A percentile compares a stretch with the other conserved stretches of the same genome.
Evolutionary conservation across 1,140 invertebrate genomes (phyloP).

Genomic region (Temnothorax nylanderi): DNA sequence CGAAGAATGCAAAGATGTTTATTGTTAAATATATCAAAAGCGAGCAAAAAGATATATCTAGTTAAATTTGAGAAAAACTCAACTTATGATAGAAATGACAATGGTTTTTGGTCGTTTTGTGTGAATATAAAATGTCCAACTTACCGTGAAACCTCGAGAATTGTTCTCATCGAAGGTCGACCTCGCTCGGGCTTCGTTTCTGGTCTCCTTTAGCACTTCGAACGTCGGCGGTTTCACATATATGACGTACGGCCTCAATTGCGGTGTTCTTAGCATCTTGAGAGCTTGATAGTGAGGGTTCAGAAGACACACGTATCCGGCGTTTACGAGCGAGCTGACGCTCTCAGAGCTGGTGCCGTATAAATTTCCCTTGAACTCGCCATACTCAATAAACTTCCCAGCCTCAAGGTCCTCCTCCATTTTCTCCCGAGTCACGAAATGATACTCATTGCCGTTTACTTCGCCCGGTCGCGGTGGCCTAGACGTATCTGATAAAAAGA

Average conservation of each 20-base stretch:
- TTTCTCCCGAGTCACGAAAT: conserved; percentile 95
- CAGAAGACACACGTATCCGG: conserved; percentile 96
- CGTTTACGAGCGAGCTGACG: conserved; percentile 94
- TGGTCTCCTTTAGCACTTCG: conserved; percentile 93
- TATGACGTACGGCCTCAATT: conserved; percentile 97
- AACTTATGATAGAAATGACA: not conserved
- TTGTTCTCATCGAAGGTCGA: conserved; percentile 96
- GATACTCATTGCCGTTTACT: conserved; percentile 97
- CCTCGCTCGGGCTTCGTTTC: conserved; percentile 92
- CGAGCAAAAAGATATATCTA: not conserved
- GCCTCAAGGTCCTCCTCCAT: conserved; percentile 96
- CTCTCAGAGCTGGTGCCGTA: conserved; percentile 98
- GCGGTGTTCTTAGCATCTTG: conserved; percentile 95
- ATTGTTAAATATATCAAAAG: not conserved
- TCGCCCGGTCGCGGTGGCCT: conserved; percentile 93
- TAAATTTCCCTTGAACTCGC: conserved; percentile 98
- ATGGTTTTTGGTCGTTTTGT: not conserved
- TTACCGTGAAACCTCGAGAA: conserved; percentile 95
- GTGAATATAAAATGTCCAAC: conserved; percentile 61
- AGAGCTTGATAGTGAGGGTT: conserved; percentile 98
- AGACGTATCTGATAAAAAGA: conserved; percentile 92
- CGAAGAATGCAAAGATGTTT: not conserved
- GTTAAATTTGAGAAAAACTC: not conserved
- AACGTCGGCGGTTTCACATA: conserved; percentile 97
- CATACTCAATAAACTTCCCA: conserved; percentile 98